Conservation (phyloP, 2,888 invertebrate genomes). For the Scelioninae gen. 1 region DNA sequence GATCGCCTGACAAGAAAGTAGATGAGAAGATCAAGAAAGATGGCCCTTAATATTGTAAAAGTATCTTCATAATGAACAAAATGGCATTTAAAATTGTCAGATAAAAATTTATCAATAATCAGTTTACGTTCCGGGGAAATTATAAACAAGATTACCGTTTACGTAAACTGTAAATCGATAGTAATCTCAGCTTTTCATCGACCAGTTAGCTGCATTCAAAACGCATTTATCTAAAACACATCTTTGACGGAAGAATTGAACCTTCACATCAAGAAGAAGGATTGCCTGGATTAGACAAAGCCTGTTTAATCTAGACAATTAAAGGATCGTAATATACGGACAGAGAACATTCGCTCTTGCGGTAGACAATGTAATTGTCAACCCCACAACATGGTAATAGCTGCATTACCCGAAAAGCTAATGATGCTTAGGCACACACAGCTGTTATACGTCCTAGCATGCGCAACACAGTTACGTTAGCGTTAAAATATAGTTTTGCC, state of each 20-base stretch:
- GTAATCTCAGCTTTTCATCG: neutral
- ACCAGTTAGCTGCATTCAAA: neutral
- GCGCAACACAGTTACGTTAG: conserved; percentile 55
- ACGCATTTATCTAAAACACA: conserved; percentile 9
- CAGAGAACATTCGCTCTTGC: conserved; percentile 53
- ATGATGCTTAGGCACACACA: conserved; percentile 64
- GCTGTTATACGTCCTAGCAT: conserved; percentile 58
- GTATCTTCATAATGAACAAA: conserved; percentile 8
- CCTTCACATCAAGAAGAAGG: conserved; percentile 36
- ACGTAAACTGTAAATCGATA: no score
- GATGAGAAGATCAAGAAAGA: conserved; percentile 43
- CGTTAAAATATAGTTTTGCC: conserved; percentile 60
- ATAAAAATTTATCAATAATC: no score
- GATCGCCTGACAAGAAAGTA: conserved; percentile 4
- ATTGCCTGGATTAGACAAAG: conserved; percentile 58
- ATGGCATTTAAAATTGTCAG: conserved; percentile 3
- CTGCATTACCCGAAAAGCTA: conserved; percentile 63
- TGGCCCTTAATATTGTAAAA: conserved; percentile 6
- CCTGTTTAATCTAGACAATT: conserved; percentile 58
- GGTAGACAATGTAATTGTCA: conserved; percentile 66
- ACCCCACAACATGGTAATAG: conserved; percentile 62
- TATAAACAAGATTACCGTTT: no score
- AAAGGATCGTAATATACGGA: conserved; percentile 65
- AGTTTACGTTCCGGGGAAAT: no score
- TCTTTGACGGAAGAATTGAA: conserved; percentile 11